Conservation (phyloP, 2,888 invertebrate genomes). For the Scaptomyza caliginosa region DNA sequence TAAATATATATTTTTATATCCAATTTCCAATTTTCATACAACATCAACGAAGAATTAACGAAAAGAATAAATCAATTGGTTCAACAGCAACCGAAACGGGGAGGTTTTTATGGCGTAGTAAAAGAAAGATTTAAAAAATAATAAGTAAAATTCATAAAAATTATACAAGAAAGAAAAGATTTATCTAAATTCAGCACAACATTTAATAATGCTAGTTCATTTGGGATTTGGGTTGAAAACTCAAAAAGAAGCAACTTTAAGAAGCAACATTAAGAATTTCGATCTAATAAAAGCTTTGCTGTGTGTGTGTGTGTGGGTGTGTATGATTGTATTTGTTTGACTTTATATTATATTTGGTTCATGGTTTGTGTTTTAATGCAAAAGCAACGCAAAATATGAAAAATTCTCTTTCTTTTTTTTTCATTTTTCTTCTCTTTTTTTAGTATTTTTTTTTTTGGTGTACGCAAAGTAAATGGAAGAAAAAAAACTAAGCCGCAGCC, state of each 20-base stretch:
- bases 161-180: constrained; percentile 12
- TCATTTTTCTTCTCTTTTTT: constrained; percentile 7
- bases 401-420: constrained; percentile 15
- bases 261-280: constrained; percentile 65
- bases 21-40: constrained; percentile 73
- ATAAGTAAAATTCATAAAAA: constrained; percentile 15
- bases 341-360: not conserved
- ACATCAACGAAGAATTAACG: constrained; percentile 64
- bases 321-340: constrained; percentile 16
- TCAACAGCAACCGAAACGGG: constrained; percentile 59
- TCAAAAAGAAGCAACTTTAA: constrained; percentile 53
- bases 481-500: constrained; percentile 64
- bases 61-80: constrained; percentile 52
- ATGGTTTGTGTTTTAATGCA: constrained; percentile 41
- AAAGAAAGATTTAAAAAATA: constrained; percentile 31
- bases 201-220: constrained; percentile 67
- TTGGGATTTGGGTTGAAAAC: constrained; percentile 35
- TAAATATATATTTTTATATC: constrained; percentile 37
- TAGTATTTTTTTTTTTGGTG: constrained; percentile 40
- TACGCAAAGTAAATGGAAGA: constrained; percentile 76
- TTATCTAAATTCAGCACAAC: constrained; percentile 81
- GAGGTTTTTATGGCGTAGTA: constrained; percentile 30
- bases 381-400: constrained; percentile 69
- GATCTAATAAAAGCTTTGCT: constrained; percentile 62
- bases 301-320: constrained; percentile 14